phyloP scores from a whole-genome alignment of 2,888 invertebrate species.

The Blastobasis adustella region DNA sequence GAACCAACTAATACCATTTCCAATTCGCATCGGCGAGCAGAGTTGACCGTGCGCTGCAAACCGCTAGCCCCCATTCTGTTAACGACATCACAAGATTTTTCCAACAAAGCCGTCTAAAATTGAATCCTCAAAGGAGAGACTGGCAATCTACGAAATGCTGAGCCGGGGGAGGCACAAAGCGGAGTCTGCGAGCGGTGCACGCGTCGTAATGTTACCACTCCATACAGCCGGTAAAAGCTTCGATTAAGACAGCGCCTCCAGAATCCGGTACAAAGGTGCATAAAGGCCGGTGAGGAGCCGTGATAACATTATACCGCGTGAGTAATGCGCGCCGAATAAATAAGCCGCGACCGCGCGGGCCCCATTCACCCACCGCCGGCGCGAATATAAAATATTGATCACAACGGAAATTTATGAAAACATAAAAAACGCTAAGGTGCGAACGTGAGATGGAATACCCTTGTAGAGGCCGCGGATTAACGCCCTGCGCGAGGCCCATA shows the following conservation, averaged over 20 bases:
- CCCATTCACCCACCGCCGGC: conserved; percentile 45
- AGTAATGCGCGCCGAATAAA: no score
- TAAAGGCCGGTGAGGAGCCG: conserved; percentile 31
- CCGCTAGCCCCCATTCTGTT: no score
- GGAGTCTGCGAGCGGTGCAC: no score
- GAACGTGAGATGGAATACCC: conserved; percentile 52
- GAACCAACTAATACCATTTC: no score
- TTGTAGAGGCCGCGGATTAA: conserved; percentile 22
- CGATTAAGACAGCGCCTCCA: no score
- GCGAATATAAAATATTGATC: conserved; percentile 71
- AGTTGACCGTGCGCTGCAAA: no score
- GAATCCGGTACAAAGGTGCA: conserved; percentile 15
- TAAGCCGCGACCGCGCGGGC: neutral
- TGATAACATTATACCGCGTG: conserved; percentile 52
- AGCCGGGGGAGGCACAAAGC: no score
- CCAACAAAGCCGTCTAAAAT: neutral
- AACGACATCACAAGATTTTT: neutral
- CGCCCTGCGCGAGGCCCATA: neutral
- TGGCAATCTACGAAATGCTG: no score
- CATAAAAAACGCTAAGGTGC: conserved; percentile 61
- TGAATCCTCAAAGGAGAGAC: neutral
- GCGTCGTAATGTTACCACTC: no score
- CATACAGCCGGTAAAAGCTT: no score
- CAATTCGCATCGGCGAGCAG: no score
- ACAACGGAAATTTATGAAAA: conserved; percentile 67